Evolutionary conservation across 2,113 vertebrate species (phyloP).

Genomic region (Cyrtonyx montezumae): DNA sequence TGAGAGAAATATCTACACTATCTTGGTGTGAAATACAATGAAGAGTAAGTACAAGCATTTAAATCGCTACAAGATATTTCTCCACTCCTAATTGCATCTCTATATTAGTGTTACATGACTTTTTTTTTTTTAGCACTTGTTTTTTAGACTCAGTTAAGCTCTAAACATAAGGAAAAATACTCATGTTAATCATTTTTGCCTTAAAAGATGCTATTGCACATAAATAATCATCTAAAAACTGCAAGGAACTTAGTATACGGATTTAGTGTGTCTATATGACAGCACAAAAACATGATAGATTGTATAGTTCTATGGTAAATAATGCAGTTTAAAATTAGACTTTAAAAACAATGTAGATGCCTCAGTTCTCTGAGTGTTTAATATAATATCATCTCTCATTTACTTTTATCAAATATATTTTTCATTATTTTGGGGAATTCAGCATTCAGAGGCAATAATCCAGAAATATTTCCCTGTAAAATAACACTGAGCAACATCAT

Average conservation of each 20-base stretch:
- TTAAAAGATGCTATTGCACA: neutral
- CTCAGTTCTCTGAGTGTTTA: neutral
- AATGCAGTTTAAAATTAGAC: constrained; percentile 17
- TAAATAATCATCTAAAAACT: neutral
- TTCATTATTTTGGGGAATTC: neutral
- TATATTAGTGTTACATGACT: neutral
- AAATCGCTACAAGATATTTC: neutral
- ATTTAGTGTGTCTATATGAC: neutral
- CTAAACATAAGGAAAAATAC: neutral
- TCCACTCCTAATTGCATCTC: neutral
- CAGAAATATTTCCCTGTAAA: neutral
- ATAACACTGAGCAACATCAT: neutral
- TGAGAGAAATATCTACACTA: neutral
- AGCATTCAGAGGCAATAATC: neutral
- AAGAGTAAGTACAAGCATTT: neutral
- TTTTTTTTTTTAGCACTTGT: neutral
- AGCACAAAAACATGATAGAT: neutral
- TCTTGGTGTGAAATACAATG: neutral
- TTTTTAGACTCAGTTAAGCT: neutral
- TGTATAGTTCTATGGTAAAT: neutral
- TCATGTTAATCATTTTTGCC: neutral
- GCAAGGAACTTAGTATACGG: neutral
- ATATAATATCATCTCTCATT: constrained; percentile 37
- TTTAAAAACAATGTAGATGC: neutral
- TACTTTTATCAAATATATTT: neutral